These are phyloP conservation scores for Drosophila mettleri DNA, from an alignment of 2,888 invertebrate genomes.

Conservation along the genomic window DNA sequence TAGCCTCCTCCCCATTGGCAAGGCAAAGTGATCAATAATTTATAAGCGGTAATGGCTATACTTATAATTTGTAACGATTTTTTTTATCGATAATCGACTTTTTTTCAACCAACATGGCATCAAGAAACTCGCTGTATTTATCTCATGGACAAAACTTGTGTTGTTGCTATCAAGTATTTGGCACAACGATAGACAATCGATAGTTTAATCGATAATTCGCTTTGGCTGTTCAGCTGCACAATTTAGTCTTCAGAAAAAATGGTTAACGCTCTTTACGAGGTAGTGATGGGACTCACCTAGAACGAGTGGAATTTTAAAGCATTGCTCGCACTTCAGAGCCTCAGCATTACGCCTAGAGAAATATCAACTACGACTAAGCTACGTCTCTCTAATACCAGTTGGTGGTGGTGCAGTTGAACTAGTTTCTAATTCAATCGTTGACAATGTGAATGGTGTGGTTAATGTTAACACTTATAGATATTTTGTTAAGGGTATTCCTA, in stretches of 20 bases:
- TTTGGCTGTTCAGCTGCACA: constrained; percentile 16
- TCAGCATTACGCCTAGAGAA: constrained; percentile 62
- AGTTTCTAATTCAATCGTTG: constrained; percentile 10
- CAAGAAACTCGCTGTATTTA: neutral
- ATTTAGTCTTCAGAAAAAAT: neutral
- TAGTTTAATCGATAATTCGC: neutral
- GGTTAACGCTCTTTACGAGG: constrained; percentile 42
- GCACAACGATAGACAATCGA: constrained; percentile 1
- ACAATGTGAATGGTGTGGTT: constrained; percentile 30
- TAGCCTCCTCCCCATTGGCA: neutral
- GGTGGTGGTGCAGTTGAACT: constrained; percentile 43
- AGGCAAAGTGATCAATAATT: neutral
- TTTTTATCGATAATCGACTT: neutral
- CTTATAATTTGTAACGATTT: neutral
- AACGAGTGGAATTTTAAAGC: constrained; percentile 64
- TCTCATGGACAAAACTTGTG: neutral
- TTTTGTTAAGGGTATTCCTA: constrained; percentile 17
- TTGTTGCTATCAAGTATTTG: neutral
- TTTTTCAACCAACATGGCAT: neutral
- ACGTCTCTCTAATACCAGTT: neutral
- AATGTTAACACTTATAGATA: constrained; percentile 3
- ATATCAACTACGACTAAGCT: constrained; percentile 16
- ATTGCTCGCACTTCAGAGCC: constrained; percentile 68
- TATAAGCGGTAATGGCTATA: neutral
- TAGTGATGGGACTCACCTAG: constrained; percentile 68